Evolutionary conservation across 2,888 invertebrate genomes (phyloP).

Genomic region (Spisula subtruncata): DNA sequence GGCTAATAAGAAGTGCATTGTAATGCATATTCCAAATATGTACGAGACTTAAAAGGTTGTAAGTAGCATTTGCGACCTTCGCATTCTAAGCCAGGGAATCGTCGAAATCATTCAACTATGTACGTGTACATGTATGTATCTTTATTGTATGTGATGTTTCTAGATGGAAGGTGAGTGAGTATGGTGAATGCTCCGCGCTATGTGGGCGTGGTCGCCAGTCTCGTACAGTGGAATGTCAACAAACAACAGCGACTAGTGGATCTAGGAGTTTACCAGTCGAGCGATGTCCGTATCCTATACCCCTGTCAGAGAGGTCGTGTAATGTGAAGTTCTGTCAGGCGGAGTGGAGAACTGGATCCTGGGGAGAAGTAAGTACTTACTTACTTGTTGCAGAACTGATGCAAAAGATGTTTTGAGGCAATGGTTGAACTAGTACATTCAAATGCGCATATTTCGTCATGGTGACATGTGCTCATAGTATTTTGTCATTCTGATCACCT

Average conservation of each 20-base stretch:
- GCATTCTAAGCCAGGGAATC: too few relatives aligned
- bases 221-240: slow-evolving; percentile 94
- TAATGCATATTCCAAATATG: too few relatives aligned
- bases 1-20: too few relatives aligned
- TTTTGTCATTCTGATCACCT: too few relatives aligned
- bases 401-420: too few relatives aligned
- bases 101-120: too few relatives aligned
- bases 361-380: slow-evolving; percentile 94
- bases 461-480: too few relatives aligned
- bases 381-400: too few relatives aligned
- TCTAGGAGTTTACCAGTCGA: slow-evolving; percentile 97
- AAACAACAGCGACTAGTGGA: slow-evolving; percentile 91
- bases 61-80: too few relatives aligned
- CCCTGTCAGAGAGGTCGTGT: slow-evolving; percentile 95
- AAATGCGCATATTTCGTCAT: too few relatives aligned
- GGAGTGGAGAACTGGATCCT: slow-evolving; percentile 95
- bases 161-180: slow-evolving; percentile 69
- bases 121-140: neutral
- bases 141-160: neutral
- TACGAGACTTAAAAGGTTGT: too few relatives aligned
- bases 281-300: slow-evolving; percentile 97
- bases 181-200: slow-evolving; percentile 60
- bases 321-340: slow-evolving; percentile 96
- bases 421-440: too few relatives aligned
- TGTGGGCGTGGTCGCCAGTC: slow-evolving; percentile 92